A percentile compares a stretch with the other conserved stretches of the same genome.
Evolutionary conservation across 2,888 invertebrate genomes (phyloP).

Genomic region (Zaprionus obscuricornis): DNA sequence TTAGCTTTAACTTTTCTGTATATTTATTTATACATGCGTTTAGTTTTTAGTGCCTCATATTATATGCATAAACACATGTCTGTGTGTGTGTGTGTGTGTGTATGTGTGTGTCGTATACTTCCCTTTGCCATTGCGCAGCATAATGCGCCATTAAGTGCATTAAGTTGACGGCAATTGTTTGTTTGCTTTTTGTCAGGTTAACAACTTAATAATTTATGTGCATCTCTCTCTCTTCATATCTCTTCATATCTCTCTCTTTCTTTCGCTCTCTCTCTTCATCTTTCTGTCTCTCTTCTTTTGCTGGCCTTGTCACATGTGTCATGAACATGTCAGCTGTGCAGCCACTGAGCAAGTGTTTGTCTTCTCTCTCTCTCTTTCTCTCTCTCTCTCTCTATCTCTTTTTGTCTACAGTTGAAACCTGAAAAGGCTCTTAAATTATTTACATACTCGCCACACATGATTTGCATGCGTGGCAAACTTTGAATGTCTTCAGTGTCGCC

Average conservation of each 20-base stretch:
- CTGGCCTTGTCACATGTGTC: conserved; percentile 57
- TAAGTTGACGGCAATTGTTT: conserved; percentile 47
- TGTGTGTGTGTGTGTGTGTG: neutral
- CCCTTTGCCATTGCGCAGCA: neutral
- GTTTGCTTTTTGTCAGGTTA: conserved; percentile 54
- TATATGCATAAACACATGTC: too few relatives aligned
- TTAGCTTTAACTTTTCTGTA: too few relatives aligned
- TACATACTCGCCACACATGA: conserved; percentile 51
- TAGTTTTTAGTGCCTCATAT: too few relatives aligned
- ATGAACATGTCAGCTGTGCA: conserved; percentile 34
- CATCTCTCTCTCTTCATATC: conserved; percentile 13
- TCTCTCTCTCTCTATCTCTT: too few relatives aligned
- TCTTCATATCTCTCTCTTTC: neutral
- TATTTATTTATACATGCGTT: too few relatives aligned
- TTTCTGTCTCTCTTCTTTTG: neutral
- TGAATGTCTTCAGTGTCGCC: conserved; percentile 57
- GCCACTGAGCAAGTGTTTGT: conserved; percentile 1
- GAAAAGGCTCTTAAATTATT: conserved; percentile 63
- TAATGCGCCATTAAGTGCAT: conserved; percentile 22
- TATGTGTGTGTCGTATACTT: too few relatives aligned
- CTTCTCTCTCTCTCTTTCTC: too few relatives aligned
- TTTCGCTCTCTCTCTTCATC: conserved; percentile 10
- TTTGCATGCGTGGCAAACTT: conserved; percentile 72
- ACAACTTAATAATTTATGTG: conserved; percentile 73
- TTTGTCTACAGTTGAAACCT: too few relatives aligned